phyloP scores from a whole-genome alignment of 1,140 invertebrate species.

The Bradysia coprophila region DNA sequence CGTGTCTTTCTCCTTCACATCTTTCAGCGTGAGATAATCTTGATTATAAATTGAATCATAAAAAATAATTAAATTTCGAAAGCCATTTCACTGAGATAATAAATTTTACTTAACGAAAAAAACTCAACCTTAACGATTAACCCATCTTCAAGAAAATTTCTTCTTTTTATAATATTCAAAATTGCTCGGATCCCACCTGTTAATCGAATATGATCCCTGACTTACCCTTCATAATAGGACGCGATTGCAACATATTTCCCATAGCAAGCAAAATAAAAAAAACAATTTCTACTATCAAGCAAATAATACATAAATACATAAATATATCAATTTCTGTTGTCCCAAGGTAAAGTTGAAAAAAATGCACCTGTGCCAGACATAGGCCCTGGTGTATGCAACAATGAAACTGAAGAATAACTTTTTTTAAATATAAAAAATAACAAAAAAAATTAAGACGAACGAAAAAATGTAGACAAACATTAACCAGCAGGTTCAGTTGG shows the following conservation, averaged over 20 bases:
- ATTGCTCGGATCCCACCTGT: not conserved
- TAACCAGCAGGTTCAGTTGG: not conserved
- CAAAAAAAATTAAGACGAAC: not conserved
- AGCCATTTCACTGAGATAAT: no score
- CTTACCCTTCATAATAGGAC: not conserved
- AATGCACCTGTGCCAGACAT: not conserved
- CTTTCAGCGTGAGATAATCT: no score
- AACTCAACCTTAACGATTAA: no score
- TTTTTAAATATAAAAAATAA: not conserved
- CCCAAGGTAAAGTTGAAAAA: not conserved
- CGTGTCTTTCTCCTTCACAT: no score
- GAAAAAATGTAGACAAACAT: not conserved
- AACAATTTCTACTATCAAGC: not conserved
- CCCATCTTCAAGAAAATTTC: no score
- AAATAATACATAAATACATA: not conserved
- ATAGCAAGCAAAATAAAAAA: not conserved
- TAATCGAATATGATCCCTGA: not conserved
- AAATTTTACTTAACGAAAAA: no score
- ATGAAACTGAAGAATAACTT: not conserved
- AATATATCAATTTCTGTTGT: not conserved
- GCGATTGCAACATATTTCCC: not conserved
- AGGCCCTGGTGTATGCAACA: not conserved
- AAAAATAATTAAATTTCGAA: no score
- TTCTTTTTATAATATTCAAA: no score
- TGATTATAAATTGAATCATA: no score